Conservation (phyloP, 2,113 vertebrate genomes). For the Arenaria interpres region DNA sequence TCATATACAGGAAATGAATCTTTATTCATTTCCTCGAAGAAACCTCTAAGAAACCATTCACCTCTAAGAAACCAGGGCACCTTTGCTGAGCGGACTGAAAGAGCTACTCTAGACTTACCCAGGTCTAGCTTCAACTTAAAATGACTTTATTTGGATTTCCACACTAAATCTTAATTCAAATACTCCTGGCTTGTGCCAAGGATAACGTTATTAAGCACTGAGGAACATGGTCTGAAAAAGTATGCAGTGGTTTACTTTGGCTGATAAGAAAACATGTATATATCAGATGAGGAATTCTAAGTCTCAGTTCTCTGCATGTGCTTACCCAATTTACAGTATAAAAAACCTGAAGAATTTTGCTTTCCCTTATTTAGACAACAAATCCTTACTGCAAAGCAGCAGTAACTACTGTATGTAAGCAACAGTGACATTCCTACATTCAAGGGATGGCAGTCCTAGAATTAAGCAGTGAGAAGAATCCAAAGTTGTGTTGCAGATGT, state of each 20-base stretch:
- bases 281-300: background rate
- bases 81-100: background rate
- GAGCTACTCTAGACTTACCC: background rate
- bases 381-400: background rate
- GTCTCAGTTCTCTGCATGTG: background rate
- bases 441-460: background rate
- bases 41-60: background rate
- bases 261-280: background rate
- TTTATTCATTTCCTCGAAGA: background rate
- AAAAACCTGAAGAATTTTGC: background rate
- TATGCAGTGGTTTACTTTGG: background rate
- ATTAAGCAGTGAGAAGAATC: background rate
- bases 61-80: background rate
- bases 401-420: background rate
- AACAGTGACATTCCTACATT: background rate
- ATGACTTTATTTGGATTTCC: background rate
- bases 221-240: background rate
- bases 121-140: background rate
- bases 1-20: background rate
- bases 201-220: background rate
- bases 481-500: background rate
- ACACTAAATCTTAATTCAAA: background rate
- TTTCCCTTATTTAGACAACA: constrained; percentile 16
- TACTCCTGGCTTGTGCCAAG: background rate
- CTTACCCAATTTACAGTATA: background rate